phyloP scores from a whole-genome alignment of 1,140 invertebrate species.

The Ceratosolen solmsi region DNA sequence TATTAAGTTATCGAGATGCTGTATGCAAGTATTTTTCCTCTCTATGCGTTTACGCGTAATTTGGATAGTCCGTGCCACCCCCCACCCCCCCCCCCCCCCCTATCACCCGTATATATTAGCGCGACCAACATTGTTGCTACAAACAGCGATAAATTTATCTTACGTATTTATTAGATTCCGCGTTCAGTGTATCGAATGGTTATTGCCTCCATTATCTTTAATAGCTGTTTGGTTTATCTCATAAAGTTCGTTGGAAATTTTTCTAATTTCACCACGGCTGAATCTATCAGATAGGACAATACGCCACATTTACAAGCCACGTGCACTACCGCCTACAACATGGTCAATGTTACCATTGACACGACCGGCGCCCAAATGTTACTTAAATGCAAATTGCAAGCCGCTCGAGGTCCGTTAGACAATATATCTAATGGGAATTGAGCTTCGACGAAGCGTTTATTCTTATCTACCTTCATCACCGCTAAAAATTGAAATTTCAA shows the following conservation, averaged over 20 bases:
- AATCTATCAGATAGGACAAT: not conserved
- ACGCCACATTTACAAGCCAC: not conserved
- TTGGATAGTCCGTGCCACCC: not conserved
- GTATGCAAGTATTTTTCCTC: not conserved
- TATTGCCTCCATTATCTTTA: too few species aligned
- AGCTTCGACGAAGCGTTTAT: not conserved
- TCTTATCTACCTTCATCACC: conserved; percentile 20
- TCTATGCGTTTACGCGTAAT: not conserved
- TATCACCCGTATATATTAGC: too few species aligned
- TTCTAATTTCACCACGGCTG: too few species aligned
- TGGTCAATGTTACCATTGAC: too few species aligned
- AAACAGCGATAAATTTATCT: too few species aligned
- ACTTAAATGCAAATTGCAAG: conserved; percentile 70
- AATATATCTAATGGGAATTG: conserved; percentile 61
- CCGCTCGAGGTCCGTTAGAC: conserved; percentile 63
- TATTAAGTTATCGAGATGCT: not conserved
- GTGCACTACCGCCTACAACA: not conserved
- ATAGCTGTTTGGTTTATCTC: too few species aligned
- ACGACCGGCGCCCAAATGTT: conserved; percentile 52
- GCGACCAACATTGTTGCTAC: too few species aligned
- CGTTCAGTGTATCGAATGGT: too few species aligned
- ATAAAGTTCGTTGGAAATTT: too few species aligned
- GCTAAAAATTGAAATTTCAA: too few species aligned
- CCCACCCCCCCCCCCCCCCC: too few species aligned
- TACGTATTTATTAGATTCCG: too few species aligned